A percentile compares a stretch with the other conserved stretches of the same genome.
Evolutionary conservation across 2,888 invertebrate genomes (phyloP).

Genomic region (Acleris holmiana): DNA sequence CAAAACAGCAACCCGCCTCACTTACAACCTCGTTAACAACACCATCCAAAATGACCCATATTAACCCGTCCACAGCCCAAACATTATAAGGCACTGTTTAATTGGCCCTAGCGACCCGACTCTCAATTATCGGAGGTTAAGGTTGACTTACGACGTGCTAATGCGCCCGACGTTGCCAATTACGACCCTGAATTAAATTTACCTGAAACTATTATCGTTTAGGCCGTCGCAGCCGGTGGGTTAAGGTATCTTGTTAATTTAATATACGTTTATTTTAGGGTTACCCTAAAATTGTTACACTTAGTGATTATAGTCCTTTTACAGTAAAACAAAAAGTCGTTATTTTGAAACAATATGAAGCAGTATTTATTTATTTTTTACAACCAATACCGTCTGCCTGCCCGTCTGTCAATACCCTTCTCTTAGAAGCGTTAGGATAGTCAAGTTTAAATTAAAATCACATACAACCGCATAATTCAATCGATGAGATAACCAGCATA

Average conservation of each 20-base stretch:
- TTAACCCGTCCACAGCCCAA: slow-evolving; percentile 16
- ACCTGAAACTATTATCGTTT: slow-evolving; percentile 62
- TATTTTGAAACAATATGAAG: too few relatives aligned
- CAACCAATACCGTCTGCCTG: too few relatives aligned
- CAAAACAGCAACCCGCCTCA: background rate
- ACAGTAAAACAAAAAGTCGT: too few relatives aligned
- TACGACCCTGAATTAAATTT: slow-evolving; percentile 78
- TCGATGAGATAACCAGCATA: too few relatives aligned
- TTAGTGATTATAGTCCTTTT: background rate
- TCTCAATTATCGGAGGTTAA: slow-evolving; percentile 81
- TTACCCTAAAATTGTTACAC: slow-evolving; percentile 35
- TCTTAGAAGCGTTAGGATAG: too few relatives aligned
- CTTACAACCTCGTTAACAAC: background rate
- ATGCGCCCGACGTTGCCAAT: slow-evolving; percentile 71
- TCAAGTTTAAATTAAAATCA: too few relatives aligned
- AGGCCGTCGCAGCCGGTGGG: slow-evolving; percentile 11
- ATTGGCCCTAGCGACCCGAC: slow-evolving; percentile 53
- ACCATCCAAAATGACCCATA: slow-evolving; percentile 25
- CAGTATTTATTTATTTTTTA: too few relatives aligned
- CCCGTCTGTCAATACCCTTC: too few relatives aligned
- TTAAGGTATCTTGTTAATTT: slow-evolving; percentile 17
- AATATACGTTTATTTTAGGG: slow-evolving; percentile 1
- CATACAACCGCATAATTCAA: too few relatives aligned
- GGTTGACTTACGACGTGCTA: slow-evolving; percentile 81
- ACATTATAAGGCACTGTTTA: slow-evolving; percentile 43